A percentile compares a stretch with the other conserved stretches of the same genome.
These are phyloP conservation scores for Sarcophaga subvicina DNA, from an alignment of 2,888 invertebrate species.

Conservation along the genomic window DNA sequence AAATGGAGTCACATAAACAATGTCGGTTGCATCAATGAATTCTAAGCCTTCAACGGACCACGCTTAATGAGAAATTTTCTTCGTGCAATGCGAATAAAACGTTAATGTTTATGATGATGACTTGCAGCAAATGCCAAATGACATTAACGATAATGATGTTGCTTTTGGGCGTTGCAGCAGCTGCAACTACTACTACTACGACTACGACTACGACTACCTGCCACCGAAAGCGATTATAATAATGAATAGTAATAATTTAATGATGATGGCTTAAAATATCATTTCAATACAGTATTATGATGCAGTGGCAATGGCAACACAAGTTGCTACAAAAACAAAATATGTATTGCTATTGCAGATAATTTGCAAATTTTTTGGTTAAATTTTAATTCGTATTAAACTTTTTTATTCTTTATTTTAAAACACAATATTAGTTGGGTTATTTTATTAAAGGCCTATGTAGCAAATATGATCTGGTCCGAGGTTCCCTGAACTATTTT, in stretches of 20 bases:
- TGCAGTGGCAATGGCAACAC: slow-evolving; percentile 27
- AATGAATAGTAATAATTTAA: slow-evolving; percentile 61
- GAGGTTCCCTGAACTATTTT: too few species aligned
- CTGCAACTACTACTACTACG: background rate
- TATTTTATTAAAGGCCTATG: too few species aligned
- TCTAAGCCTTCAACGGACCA: too few species aligned
- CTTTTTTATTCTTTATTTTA: too few species aligned
- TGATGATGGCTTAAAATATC: slow-evolving; percentile 63
- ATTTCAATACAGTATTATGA: slow-evolving; percentile 45
- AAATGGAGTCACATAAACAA: too few species aligned
- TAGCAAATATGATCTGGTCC: too few species aligned
- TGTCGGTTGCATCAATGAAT: too few species aligned
- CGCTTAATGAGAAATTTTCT: too few species aligned
- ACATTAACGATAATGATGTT: slow-evolving; percentile 2
- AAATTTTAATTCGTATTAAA: too few species aligned
- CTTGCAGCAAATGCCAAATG: slow-evolving; percentile 40
- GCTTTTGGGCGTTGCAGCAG: background rate
- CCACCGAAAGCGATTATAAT: slow-evolving; percentile 23
- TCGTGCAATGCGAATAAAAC: background rate
- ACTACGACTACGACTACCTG: background rate
- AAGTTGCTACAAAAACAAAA: background rate
- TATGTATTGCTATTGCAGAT: too few species aligned
- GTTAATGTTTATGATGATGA: slow-evolving; percentile 18
- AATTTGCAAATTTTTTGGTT: too few species aligned
- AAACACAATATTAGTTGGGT: too few species aligned